Percentiles rank a stretch among this genome's conserved stretches.
phyloP scores from a whole-genome alignment of 2,113 vertebrate genomes.

The Phyllostomus hastatus region DNA sequence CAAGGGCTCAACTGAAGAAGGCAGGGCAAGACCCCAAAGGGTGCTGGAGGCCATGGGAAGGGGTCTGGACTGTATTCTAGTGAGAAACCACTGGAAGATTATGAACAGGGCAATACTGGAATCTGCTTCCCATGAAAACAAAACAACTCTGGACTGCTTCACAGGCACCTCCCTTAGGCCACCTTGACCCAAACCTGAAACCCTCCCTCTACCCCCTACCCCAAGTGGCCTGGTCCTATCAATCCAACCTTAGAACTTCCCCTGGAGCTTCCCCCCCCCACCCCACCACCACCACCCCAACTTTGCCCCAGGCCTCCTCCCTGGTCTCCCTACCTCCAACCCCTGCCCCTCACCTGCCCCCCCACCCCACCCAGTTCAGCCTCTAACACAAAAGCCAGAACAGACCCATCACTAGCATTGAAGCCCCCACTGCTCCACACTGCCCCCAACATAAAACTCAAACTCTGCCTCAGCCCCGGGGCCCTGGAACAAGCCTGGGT shows the following conservation, averaged over 20 bases:
- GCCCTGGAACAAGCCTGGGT: background rate
- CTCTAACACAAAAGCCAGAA: background rate
- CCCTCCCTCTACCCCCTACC: no score
- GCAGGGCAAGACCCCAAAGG: background rate
- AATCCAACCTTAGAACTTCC: background rate
- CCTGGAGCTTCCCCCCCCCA: background rate
- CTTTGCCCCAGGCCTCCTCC: background rate
- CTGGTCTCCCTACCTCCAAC: background rate
- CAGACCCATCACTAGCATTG: background rate
- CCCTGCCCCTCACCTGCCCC: background rate
- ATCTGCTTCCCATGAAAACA: background rate
- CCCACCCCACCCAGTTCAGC: background rate
- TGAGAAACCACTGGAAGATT: background rate
- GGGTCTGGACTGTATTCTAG: background rate
- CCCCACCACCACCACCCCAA: background rate
- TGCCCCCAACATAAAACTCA: background rate
- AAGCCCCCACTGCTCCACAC: background rate
- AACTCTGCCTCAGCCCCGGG: background rate
- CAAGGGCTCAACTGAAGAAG: background rate
- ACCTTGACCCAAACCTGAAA: background rate
- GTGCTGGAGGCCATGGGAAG: background rate
- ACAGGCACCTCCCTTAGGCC: background rate
- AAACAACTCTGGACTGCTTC: background rate
- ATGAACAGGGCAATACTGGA: background rate
- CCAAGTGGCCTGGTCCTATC: background rate